Evolutionary conservation across 2,888 invertebrate genomes (phyloP).

Genomic region (Yponomeuta cagnagella): DNA sequence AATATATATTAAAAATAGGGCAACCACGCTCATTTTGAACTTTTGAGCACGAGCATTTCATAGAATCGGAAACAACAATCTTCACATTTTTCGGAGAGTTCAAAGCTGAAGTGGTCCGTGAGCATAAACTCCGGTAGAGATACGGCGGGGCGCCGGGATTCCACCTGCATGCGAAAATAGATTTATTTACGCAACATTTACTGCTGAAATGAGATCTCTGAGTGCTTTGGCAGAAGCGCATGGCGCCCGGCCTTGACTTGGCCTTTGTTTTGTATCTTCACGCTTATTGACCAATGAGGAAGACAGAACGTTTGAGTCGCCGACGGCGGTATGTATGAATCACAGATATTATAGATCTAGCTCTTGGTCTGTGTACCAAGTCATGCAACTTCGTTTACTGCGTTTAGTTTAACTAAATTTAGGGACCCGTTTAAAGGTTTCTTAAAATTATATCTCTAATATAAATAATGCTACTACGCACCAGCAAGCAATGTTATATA

Average conservation of each 20-base stretch:
- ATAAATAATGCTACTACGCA: too few relatives aligned
- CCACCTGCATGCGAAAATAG: constrained; percentile 2
- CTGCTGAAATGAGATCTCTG: background rate
- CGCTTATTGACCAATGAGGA: too few relatives aligned
- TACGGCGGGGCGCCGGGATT: background rate
- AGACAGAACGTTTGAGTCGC: too few relatives aligned
- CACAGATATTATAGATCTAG: too few relatives aligned
- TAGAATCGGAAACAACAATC: background rate
- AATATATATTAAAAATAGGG: background rate
- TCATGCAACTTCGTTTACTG: too few relatives aligned
- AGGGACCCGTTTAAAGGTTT: too few relatives aligned
- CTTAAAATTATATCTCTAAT: too few relatives aligned
- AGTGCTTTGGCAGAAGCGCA: background rate
- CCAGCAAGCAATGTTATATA: too few relatives aligned
- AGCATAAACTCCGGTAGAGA: background rate
- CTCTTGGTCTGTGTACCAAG: too few relatives aligned
- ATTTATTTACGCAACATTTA: background rate
- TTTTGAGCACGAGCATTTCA: background rate
- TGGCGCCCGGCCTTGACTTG: background rate
- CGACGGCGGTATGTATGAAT: too few relatives aligned
- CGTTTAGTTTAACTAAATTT: too few relatives aligned
- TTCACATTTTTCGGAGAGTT: background rate
- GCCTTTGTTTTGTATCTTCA: background rate
- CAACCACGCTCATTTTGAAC: background rate
- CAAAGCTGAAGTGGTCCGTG: background rate